phyloP scores from a whole-genome alignment of 1,140 invertebrate genomes.

The Cydia pomonella region DNA sequence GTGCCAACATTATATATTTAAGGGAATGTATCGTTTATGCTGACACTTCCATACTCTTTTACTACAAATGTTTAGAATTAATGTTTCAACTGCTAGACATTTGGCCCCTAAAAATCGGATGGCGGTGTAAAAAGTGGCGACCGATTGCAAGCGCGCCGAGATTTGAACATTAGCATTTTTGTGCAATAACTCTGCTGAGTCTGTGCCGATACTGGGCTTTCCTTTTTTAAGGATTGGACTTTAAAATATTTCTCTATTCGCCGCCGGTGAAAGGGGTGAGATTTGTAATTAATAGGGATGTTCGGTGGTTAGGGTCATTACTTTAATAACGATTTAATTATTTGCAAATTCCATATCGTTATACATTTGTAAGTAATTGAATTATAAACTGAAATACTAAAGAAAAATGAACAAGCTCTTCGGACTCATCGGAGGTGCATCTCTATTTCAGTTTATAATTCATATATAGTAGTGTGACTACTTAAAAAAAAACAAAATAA shows the following conservation, averaged over 20 bases:
- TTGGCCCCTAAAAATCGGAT: constrained; percentile 48
- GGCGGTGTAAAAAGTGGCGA: constrained; percentile 46
- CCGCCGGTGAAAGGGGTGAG: constrained; percentile 44
- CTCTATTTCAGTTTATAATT: no score
- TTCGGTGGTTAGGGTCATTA: constrained; percentile 6
- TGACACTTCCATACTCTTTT: background rate
- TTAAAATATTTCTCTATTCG: constrained; percentile 73
- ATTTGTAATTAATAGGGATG: constrained; percentile 46
- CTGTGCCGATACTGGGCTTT: constrained; percentile 69
- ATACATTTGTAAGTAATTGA: no score
- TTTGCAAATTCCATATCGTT: background rate
- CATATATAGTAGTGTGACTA: no score
- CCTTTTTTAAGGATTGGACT: constrained; percentile 62
- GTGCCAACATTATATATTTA: no score
- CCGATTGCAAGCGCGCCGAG: constrained; percentile 56
- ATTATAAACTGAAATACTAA: no score
- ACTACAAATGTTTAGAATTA: no score
- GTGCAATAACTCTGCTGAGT: constrained; percentile 76
- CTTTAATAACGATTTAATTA: background rate
- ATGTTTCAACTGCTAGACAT: background rate
- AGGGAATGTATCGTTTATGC: no score
- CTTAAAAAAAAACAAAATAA: no score
- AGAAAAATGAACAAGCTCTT: no score
- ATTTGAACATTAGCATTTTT: constrained; percentile 80
- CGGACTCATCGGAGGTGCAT: no score